These are phyloP conservation scores for Mus spretus DNA, from an alignment of 2,797 vertebrate genomes.

Conservation along the genomic window DNA sequence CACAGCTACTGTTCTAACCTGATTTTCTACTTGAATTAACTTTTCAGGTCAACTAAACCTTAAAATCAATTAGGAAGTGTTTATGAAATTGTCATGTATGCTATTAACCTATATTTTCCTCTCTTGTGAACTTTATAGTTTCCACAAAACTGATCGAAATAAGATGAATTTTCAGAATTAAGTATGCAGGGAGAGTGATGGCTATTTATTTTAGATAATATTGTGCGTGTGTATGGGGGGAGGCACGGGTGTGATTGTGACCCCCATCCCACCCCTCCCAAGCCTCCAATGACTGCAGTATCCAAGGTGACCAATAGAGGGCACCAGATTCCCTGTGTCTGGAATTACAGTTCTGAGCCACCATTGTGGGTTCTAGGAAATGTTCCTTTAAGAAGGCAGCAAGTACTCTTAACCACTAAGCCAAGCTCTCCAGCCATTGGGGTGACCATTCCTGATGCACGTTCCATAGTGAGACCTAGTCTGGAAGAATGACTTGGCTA, in stretches of 20 bases:
- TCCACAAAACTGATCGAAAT: constrained; percentile 19
- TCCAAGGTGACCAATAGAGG: neutral
- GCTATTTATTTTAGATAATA: neutral
- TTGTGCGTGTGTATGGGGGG: neutral
- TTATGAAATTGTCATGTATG: constrained; percentile 9
- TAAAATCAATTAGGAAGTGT: constrained; percentile 40
- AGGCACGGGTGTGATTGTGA: too few relatives aligned
- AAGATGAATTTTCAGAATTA: constrained; percentile 20
- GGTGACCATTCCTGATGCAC: neutral
- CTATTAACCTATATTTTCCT: constrained; percentile 24
- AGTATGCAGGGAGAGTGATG: neutral
- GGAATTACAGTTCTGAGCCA: neutral
- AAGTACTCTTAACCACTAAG: neutral
- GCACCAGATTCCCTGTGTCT: neutral
- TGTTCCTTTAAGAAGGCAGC: neutral
- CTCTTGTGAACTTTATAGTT: constrained; percentile 44
- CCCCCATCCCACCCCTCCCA: too few relatives aligned
- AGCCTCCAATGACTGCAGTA: neutral
- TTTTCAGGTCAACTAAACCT: constrained; percentile 11
- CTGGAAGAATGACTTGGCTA: neutral
- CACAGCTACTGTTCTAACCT: neutral
- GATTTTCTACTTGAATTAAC: neutral
- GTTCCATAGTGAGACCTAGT: neutral
- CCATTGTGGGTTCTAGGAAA: neutral
- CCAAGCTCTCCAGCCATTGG: neutral